These are phyloP conservation scores for Stenchaetothrips biformis DNA, from an alignment of 2,888 invertebrate species.

Conservation along the genomic window DNA sequence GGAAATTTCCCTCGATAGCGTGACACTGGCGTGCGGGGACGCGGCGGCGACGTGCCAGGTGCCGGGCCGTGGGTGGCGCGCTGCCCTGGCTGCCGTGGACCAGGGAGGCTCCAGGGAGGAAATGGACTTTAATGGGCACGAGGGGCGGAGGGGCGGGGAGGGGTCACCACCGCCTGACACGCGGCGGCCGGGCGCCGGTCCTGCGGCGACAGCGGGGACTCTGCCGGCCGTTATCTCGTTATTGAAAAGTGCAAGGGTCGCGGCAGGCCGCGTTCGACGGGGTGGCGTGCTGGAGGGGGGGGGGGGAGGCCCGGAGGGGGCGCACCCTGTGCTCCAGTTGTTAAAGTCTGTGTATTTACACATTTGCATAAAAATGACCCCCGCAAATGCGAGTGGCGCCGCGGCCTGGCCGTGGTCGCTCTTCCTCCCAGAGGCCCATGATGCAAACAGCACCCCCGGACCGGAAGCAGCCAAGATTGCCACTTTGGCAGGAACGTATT, in stretches of 20 bases:
- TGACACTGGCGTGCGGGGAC: too few relatives aligned
- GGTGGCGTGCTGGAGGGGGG: neutral
- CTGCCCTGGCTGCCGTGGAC: too few relatives aligned
- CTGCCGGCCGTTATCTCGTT: neutral
- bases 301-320: neutral
- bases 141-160: neutral
- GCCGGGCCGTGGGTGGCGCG: too few relatives aligned
- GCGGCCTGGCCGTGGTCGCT: neutral
- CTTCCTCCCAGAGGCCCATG: neutral
- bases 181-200: neutral
- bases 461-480: too few relatives aligned
- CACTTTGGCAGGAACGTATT: too few relatives aligned
- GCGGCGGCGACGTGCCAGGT: too few relatives aligned
- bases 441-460: too few relatives aligned
- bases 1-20: too few relatives aligned
- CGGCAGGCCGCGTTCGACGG: neutral
- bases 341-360: neutral
- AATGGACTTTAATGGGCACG: too few relatives aligned
- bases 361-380: neutral
- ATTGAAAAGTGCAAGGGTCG: neutral
- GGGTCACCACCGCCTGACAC: neutral
- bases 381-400: neutral
- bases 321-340: neutral
- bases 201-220: neutral
- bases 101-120: too few relatives aligned